Evolutionary conservation across 64 coral and sea anemone genomes (phyloP), one percentile per base, ranked within the genome.

Genomic region (Astreopora myriophthalma): DNA sequence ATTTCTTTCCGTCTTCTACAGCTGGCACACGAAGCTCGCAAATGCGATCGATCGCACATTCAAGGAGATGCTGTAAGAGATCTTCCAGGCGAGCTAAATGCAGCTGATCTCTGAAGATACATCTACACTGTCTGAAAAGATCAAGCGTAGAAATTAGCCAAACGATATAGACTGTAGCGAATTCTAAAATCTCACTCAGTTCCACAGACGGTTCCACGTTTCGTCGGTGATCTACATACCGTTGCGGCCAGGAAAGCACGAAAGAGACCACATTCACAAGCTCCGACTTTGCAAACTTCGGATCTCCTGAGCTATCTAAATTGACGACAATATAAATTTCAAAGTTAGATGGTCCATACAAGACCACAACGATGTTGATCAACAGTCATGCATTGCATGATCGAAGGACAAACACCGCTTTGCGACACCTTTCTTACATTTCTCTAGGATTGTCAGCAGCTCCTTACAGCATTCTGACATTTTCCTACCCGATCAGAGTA

Each of bases 381-480:
- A 20, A 23, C 61, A 9, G 32, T 51, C 38, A 28, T 13, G 33
- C 6, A 42, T 10, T 13, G 5, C 27, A 23, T 55, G 17, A 29
- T 36, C n/a, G 17, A 35, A 37, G 30, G 40, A 14, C 28, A 88
- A 42, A 39, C 51, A 5, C 23, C 25, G 60, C 34, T 48, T 27
- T 42, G 40, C n/a, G 34, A 40, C 29, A 8, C 13, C 22, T 62
- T 20, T 36, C 91, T 90, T 89, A 94, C 95, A 96, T 91, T 96
- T 96, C 37, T 94, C 91, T 37, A 94, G 73, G 36, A 92, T 93
- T 71, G 79, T 46, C 72, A 96, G 93, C 37, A 96, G 76, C 20
- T 96, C 95, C 73, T 94, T 94, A 90, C 95, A 96, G 70, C 95
- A 96, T 48, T 96, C 95, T 89, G 95, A 78, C 95, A 96, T 96